Evolutionary conservation across 1,140 invertebrate species (phyloP), one percentile per base, ranked within the genome.

Genomic region (Drosophila murphyi): DNA sequence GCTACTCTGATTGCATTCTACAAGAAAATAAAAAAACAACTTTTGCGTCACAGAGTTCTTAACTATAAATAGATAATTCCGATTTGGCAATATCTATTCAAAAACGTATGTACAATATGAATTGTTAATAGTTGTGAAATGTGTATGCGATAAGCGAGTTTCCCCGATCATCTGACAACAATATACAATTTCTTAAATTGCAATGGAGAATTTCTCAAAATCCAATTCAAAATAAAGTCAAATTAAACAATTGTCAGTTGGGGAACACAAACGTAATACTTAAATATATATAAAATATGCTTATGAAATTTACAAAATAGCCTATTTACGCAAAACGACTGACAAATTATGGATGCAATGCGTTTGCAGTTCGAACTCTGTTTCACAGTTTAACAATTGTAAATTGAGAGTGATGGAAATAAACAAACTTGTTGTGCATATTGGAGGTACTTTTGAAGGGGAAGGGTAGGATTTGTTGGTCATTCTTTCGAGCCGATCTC

Each of bases 361-460:
- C 57, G 6, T 41, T 52, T 10, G 5, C 34, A 10, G 45, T 12
- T 57, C 12, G 51, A 50, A 50, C 72, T 74, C 65, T 61, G 50
- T 68, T 61, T 69, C 71, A 54, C 34, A 43, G 5, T 8, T 45
- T 29, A 28, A 20, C 31, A 56, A 50, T 43, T 32, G 57, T 57
- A 65, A 59, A 45, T 8, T 63, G 43, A 52, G 52, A 77, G 76
- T 48, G 20, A 20, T 20, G 20, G 20, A 82, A 68, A 82, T 82
- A 71, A 78, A 71, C 61, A 72, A 85, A 85, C 65, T 48, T 69
- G 88, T 82, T 77, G 83, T 88, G 80, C 85, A 83, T 51, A 83
- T 51, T 63, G 87, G 82, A 73, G 83, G 83, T 87, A 87, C 83
- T 74, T 20, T 87, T 55, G 83, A 81, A 82, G 82, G 78, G 56